Conservation (phyloP, 2,797 vertebrate species). For the Numenius phaeopus region DNA sequence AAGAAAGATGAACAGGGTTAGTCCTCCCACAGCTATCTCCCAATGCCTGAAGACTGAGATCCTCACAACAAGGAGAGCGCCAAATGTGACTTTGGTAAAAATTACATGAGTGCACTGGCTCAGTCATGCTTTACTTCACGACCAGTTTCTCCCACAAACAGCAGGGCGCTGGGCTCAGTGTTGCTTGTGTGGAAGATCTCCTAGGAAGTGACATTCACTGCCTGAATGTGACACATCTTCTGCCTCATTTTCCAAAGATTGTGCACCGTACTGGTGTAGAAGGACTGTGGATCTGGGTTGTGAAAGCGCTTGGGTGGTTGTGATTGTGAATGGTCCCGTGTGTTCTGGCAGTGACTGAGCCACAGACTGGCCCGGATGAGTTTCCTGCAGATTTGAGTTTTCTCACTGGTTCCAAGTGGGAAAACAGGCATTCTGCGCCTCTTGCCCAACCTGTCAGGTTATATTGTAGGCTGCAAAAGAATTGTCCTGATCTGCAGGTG, state of each 20-base stretch:
- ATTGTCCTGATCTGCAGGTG: not conserved
- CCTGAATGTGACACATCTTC: not conserved
- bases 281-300: not conserved
- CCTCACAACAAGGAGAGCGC: not conserved
- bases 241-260: not conserved
- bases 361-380: not conserved
- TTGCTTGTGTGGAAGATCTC: not conserved
- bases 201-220: not conserved
- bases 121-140: not conserved
- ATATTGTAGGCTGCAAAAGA: not conserved
- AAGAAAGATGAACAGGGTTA: not conserved
- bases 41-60: not conserved
- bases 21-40: not conserved
- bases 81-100: not conserved
- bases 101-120: not conserved
- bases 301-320: not conserved
- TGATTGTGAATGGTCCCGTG: not conserved
- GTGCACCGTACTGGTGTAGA: not conserved
- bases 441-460: not conserved
- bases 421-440: not conserved
- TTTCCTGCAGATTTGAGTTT: not conserved
- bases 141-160: not conserved
- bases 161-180: not conserved
- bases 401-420: not conserved
- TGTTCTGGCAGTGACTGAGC: not conserved